Evolutionary conservation across 2,888 invertebrate species (phyloP), one percentile per base, ranked within the genome.

Genomic region (Aphidius colemani): DNA sequence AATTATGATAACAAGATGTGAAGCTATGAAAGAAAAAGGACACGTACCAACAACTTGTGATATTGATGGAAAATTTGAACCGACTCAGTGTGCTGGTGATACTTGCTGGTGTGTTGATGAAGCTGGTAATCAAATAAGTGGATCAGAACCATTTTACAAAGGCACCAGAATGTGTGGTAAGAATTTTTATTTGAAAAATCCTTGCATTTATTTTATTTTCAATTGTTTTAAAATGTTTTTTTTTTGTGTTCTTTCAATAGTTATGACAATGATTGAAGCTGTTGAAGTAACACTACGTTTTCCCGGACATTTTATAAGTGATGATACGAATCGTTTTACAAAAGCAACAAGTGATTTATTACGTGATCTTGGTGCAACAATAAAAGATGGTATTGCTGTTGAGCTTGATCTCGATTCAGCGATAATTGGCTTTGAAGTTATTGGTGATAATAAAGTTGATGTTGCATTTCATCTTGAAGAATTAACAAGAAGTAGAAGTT

Each of bases 81-180:
- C 94, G 1, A 89, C 88, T 0, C 94, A 94, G 75, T 94, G 94
- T 75, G 88, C 88, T 30, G 86, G 85, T 8, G 84, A 85, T 59
- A 86, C 88, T 41, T 94, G 94, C 78, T 94, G 94, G 93, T 94
- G 94, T 79, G 93, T 94, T 4, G 93, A 94, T 79, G 93, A 93
- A 65, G 93, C 93, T 1, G 91, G 91, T 41, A 90, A 90, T 76
- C 90, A 90, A 74, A 75, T 90, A 30, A 84, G 86, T 9, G 85
- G 86, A 10, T 86, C 88, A 0, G 86, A 86, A 66, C 86, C 88
- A 7, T 90, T 90, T 74, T 78, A 83, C 11, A 84, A 82, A 75
- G 89, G 88, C 44, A 85, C 87, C 56, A 84, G 84, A 55, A 83
- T 84, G 55, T 90, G 90, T 75, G 73, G 13, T 18, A 18, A 18